Evolutionary conservation across 2,888 invertebrate species (phyloP), one percentile per base, ranked within the genome.

Genomic region (Megalurothrips usitatus): DNA sequence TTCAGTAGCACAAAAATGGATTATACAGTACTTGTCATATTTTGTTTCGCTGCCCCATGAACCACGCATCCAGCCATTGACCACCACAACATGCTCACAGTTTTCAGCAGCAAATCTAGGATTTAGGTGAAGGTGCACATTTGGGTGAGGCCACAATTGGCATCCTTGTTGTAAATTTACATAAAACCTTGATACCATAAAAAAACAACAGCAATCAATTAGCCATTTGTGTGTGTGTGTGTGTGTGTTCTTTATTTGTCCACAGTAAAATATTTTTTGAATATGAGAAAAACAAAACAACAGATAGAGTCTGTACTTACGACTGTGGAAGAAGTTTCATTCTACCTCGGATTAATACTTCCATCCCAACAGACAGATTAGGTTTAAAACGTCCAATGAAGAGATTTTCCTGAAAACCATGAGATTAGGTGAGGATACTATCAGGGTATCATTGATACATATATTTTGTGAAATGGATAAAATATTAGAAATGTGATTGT

Each of bases 71-170:
- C 68, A 75, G 6, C 68, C 68, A 26, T 75, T 75, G 9, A 75
- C 68, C n/a, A 75, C 68, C n/a, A 75, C 68, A 75, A 75, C 68
- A 75, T 75, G 68, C 26, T 75, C 68, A 12, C 23, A 75, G 26
- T 75, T 26, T 10, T 75, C 68, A 75, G 68, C 68, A 75, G 68
- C 68, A 75, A 75, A 75, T 75, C 68, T 75, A 0, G 68, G 68
- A 75, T 75, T 75, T 12, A 75, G 68, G 68, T 75, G 68, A 75
- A 75, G 26, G 26, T 75, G 68, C 4, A 75, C 68, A 75, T 75
- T 75, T 26, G 68, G 68, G 26, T 75, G 68, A 12, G 68, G 68
- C 68, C 68, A 75, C 23, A 75, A 26, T 75, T 75, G 68, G 26
- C 68, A 26, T 12, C 68, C 68, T 75, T 75, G 68, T 75, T 75